Evolutionary conservation across 2,888 invertebrate species (phyloP), one percentile per base, ranked within the genome.

Genomic region (Zaprionus bogoriensis): DNA sequence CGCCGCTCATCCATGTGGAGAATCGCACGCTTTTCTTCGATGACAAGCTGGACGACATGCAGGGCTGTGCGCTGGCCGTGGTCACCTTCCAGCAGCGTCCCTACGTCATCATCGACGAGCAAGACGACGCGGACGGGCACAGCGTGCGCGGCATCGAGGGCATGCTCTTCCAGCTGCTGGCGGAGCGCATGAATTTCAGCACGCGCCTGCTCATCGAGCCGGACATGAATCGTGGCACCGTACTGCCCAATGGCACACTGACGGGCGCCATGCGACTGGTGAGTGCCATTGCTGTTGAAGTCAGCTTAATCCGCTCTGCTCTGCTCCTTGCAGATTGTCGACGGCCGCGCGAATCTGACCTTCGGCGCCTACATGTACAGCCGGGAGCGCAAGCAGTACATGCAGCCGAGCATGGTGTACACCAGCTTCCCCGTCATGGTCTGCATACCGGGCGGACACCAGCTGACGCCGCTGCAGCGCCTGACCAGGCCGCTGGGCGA

Each of bases 101-200:
- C 0, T 88, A 75, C 12, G 77, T 89, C 4, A 47, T 70, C 2
- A 51, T 90, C 3, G 58, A 85, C 0, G n/a, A 60, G 1, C 50
- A 76, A 52, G 9, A 9, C 0, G 7, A 0, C 19, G 20, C 48
- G 4, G 61, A 44, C 2, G 54, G 27, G 3, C 22, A 32, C 2
- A 51, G 38, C 0, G 7, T 91, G 1, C 55, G 63, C 2, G 91
- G 91, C n/a, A 89, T 89, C 12, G 90, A 90, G 57, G 91, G 90
- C 3, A 55, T 74, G 52, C 58, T 91, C 0, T 63, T 88, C 4
- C 64, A 59, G 0, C 9, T 87, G 25, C 32, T 91, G 5, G 77
- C 88, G 0, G 64, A 77, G 30, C 74, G 76, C 28, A 87, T 91
- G 87, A 91, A 91, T 64, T 91, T 90, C 23, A 81, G 75, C 4